Evolutionary conservation across 1,140 invertebrate genomes (phyloP).

Genomic region (Rhagoletis pomonella): DNA sequence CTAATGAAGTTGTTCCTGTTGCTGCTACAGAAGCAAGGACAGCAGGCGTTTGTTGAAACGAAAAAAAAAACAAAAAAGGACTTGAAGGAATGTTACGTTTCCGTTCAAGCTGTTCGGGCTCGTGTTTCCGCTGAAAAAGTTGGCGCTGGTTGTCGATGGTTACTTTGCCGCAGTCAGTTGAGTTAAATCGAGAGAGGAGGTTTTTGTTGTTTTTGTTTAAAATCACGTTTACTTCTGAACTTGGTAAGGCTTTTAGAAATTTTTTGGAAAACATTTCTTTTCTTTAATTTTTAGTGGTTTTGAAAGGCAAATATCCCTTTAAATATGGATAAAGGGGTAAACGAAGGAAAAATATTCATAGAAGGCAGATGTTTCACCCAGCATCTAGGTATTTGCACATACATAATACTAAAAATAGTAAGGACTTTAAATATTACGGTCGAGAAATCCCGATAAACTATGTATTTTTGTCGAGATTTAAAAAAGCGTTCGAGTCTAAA

Average conservation of each 20-base stretch:
- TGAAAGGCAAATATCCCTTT: too few relatives aligned
- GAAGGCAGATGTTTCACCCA: too few relatives aligned
- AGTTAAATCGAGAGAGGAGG: conserved; percentile 15
- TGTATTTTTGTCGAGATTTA: too few relatives aligned
- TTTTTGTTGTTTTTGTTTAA: background rate
- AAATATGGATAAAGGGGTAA: too few relatives aligned
- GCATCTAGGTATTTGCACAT: too few relatives aligned
- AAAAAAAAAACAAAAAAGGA: background rate
- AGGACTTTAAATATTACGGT: too few relatives aligned
- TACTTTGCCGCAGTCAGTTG: background rate
- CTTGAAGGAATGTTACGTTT: conserved; percentile 36
- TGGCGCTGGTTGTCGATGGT: background rate
- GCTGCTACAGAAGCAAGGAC: background rate
- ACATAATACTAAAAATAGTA: too few relatives aligned
- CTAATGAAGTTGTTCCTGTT: conserved; percentile 51
- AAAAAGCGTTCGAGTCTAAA: too few relatives aligned
- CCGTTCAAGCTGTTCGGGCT: conserved; percentile 44
- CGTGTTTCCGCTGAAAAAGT: conserved; percentile 2
- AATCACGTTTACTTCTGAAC: background rate
- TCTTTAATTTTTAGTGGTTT: background rate
- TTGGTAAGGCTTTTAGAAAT: background rate
- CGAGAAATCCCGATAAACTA: too few relatives aligned
- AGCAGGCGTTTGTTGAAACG: too few relatives aligned
- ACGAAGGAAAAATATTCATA: too few relatives aligned
- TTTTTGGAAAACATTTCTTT: background rate